A percentile compares a stretch with the other conserved stretches of the same genome.
phyloP scores from a whole-genome alignment of 2,888 invertebrate species.

The Panzeria rudis region DNA sequence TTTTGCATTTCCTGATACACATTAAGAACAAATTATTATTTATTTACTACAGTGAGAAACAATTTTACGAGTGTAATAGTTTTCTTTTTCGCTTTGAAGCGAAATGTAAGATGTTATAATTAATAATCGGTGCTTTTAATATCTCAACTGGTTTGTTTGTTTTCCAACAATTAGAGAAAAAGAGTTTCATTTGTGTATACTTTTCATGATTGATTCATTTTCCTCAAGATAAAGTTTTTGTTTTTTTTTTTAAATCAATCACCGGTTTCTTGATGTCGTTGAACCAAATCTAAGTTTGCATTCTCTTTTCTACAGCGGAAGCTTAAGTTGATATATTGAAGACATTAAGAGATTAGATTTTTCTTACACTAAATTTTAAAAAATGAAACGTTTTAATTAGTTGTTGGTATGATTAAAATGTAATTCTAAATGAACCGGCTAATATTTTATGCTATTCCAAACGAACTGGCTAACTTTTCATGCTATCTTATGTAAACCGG shows the following conservation, averaged over 20 bases:
- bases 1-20: slow-evolving; percentile 67
- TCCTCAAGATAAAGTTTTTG: not conserved
- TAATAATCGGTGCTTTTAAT: slow-evolving; percentile 34
- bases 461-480: too few relatives aligned
- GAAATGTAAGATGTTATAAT: slow-evolving; percentile 20
- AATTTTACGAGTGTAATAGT: slow-evolving; percentile 3
- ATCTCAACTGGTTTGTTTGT: slow-evolving; percentile 23
- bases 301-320: slow-evolving; percentile 18
- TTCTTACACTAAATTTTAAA: not conserved
- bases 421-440: not conserved
- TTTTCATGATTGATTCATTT: slow-evolving; percentile 47
- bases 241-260: slow-evolving; percentile 31
- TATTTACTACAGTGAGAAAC: slow-evolving; percentile 52
- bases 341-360: not conserved
- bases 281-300: slow-evolving; percentile 16
- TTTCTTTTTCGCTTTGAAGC: not conserved
- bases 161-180: slow-evolving; percentile 25
- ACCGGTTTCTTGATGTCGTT: slow-evolving; percentile 29
- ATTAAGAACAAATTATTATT: slow-evolving; percentile 57
- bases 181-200: slow-evolving; percentile 21
- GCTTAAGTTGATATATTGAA: slow-evolving; percentile 1
- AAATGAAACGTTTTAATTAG: not conserved
- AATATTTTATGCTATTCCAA: too few relatives aligned
- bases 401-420: not conserved
- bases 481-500: too few relatives aligned